These are phyloP conservation scores for Champsocephalus esox DNA, from an alignment of 2,797 vertebrate genomes.

Conservation along the genomic window DNA sequence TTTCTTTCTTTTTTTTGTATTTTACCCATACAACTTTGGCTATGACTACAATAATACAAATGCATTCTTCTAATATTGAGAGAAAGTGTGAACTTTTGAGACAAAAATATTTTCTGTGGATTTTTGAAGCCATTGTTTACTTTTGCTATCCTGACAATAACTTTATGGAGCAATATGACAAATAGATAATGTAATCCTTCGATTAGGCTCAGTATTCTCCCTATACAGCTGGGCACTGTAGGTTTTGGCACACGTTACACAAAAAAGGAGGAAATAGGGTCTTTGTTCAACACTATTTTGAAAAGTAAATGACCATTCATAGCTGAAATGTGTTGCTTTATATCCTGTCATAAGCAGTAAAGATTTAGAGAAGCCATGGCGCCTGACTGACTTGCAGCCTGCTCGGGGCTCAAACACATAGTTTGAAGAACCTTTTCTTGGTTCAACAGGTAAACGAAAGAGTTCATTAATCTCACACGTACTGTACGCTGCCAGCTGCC, in stretches of 20 bases:
- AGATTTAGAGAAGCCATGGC: slow-evolving; percentile 37
- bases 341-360: slow-evolving; percentile 20
- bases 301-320: neutral
- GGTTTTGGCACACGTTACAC: neutral
- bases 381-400: slow-evolving; percentile 43
- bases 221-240: neutral
- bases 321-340: neutral
- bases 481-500: slow-evolving; percentile 60
- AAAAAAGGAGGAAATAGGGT: neutral
- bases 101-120: neutral
- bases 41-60: neutral
- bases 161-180: neutral
- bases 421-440: slow-evolving; percentile 48
- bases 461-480: slow-evolving; percentile 65
- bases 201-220: neutral
- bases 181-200: slow-evolving; percentile 1
- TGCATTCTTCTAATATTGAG: neutral
- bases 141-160: neutral
- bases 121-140: neutral
- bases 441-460: slow-evolving; percentile 66
- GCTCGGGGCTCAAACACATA: slow-evolving; percentile 35
- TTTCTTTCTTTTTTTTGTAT: too few species aligned
- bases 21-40: neutral
- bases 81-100: neutral
- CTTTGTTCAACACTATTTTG: slow-evolving; percentile 7